Conservation (phyloP, 2,888 invertebrate genomes). For the Acrobasis consociella region DNA sequence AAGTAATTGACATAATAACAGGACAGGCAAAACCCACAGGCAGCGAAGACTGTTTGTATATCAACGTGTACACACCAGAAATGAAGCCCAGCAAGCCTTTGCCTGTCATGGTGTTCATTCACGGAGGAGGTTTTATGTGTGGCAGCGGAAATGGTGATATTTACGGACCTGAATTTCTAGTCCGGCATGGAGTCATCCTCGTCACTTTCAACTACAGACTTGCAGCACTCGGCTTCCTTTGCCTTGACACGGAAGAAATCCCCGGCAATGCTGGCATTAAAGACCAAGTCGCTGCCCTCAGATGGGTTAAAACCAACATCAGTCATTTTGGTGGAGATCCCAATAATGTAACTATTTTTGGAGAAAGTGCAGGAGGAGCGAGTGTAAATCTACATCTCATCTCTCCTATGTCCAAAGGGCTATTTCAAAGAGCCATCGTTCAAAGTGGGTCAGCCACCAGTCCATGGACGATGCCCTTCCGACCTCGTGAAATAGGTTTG, state of each 20-base stretch:
- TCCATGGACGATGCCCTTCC: conserved; percentile 68
- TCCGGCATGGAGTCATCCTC: conserved; percentile 59
- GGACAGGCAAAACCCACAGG: conserved; percentile 35
- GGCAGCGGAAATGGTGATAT: conserved; percentile 60
- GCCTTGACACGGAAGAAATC: conserved; percentile 61
- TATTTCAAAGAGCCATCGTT: conserved; percentile 80
- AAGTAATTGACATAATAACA: conserved; percentile 39
- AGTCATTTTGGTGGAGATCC: conserved; percentile 65
- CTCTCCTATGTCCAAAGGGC: conserved; percentile 69
- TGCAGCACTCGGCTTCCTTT: conserved; percentile 64
- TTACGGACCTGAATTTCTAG: conserved; percentile 65
- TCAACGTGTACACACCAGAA: conserved; percentile 67
- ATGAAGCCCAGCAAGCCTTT: conserved; percentile 41
- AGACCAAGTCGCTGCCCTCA: conserved; percentile 69
- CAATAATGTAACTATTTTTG: conserved; percentile 69
- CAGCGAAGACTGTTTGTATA: conserved; percentile 65
- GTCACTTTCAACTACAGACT: conserved; percentile 72
- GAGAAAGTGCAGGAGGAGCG: conserved; percentile 67
- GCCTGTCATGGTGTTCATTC: conserved; percentile 69
- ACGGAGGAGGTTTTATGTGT: conserved; percentile 57
- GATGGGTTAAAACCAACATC: conserved; percentile 68
- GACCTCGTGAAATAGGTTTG: conserved; percentile 75
- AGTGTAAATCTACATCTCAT: conserved; percentile 59
- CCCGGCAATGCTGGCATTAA: conserved; percentile 76
- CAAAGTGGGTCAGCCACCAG: conserved; percentile 86